phyloP scores from a whole-genome alignment of 2,888 invertebrate genomes.

The Pristionchus maxplancki region DNA sequence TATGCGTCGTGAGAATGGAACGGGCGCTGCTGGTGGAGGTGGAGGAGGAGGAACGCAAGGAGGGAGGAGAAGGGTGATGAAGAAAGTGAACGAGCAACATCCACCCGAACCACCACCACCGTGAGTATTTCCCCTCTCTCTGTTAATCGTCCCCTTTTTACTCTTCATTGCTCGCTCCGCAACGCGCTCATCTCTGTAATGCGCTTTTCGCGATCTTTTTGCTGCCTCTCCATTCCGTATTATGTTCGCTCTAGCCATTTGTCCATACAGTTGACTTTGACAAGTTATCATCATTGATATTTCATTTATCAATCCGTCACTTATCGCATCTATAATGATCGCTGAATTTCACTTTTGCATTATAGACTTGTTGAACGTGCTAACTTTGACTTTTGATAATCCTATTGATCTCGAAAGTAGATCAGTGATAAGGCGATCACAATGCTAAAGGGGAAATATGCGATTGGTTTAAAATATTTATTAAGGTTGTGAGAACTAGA shows the following conservation, averaged over 20 bases:
- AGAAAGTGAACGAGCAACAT: constrained; percentile 48
- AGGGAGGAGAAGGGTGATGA: constrained; percentile 48
- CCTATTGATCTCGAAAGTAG: not conserved
- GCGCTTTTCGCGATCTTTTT: constrained; percentile 29
- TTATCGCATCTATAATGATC: not conserved
- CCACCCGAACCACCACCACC: constrained; percentile 26
- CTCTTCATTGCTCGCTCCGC: constrained; percentile 11
- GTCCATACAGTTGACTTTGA: constrained; percentile 14
- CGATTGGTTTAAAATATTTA: not conserved
- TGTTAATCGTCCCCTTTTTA: constrained; percentile 6
- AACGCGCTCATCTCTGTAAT: not conserved
- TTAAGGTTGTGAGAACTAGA: not conserved
- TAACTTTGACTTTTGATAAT: not conserved
- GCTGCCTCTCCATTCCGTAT: not conserved
- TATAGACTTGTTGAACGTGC: not conserved
- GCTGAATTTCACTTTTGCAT: not conserved
- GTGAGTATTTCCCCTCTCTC: constrained; percentile 21
- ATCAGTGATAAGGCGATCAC: constrained; percentile 2
- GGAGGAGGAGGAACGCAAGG: constrained; percentile 3
- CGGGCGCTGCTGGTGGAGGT: not conserved
- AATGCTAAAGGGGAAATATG: not conserved
- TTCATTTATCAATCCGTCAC: not conserved
- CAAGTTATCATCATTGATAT: not conserved
- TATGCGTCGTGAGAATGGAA: constrained; percentile 2
- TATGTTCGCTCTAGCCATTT: not conserved